These are phyloP conservation scores for Cossypha polioptera DNA, from an alignment of 2,797 vertebrate genomes.

Conservation along the genomic window DNA sequence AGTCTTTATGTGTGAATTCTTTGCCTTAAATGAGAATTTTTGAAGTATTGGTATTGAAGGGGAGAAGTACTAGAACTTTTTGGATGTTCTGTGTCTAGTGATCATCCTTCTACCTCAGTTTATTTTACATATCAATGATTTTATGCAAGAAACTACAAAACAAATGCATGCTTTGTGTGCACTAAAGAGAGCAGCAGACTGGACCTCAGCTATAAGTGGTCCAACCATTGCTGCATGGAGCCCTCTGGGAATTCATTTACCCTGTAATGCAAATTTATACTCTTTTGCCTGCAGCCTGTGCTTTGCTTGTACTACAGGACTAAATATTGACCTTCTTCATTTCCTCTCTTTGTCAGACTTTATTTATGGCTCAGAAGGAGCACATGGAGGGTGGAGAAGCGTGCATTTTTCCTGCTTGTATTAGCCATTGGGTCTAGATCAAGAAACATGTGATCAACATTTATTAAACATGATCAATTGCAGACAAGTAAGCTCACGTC, in stretches of 20 bases:
- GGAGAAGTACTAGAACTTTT: neutral
- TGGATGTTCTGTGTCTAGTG: neutral
- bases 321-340: neutral
- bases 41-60: neutral
- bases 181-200: neutral
- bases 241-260: neutral
- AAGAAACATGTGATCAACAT: neutral
- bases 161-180: neutral
- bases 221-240: neutral
- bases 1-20: neutral
- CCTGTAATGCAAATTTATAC: neutral
- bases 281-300: neutral
- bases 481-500: neutral
- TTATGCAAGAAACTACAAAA: neutral
- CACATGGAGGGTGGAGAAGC: neutral
- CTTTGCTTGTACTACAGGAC: neutral
- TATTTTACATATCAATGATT: neutral
- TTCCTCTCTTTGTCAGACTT: neutral
- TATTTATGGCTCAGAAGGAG: conserved; percentile 1
- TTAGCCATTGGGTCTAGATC: conserved; percentile 23
- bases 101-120: neutral
- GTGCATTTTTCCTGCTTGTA: conserved; percentile 7
- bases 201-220: fast-evolving
- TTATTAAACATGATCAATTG: conserved; percentile 1
- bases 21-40: neutral